phyloP scores from a whole-genome alignment of 2,888 invertebrate genomes.

The Fragum sueziense region DNA sequence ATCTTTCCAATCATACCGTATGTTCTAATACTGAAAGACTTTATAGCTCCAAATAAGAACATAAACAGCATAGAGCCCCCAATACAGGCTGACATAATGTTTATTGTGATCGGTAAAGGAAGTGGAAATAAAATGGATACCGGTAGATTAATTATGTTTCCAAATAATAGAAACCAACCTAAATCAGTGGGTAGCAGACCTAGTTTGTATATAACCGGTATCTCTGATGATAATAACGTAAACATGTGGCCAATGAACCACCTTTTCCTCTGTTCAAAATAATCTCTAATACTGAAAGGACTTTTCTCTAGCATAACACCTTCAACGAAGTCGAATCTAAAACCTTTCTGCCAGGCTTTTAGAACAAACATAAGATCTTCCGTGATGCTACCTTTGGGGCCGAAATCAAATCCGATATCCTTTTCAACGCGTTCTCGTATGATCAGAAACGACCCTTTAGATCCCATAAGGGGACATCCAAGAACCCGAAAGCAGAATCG shows the following conservation, averaged over 20 bases:
- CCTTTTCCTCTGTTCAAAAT: constrained; percentile 59
- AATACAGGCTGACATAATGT: constrained; percentile 57
- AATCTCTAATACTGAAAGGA: constrained; percentile 59
- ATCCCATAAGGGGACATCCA: constrained; percentile 59
- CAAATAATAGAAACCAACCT: constrained; percentile 57
- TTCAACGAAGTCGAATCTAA: constrained; percentile 60
- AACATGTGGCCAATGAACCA: constrained; percentile 63
- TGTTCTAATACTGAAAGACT: constrained; percentile 59
- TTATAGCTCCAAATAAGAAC: constrained; percentile 62
- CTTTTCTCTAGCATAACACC: constrained; percentile 65
- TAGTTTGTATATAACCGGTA: constrained; percentile 59
- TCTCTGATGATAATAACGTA: constrained; percentile 50
- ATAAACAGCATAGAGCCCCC: constrained; percentile 60
- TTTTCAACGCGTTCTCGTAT: constrained; percentile 57
- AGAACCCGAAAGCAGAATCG: constrained; percentile 57
- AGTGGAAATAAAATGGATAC: constrained; percentile 57
- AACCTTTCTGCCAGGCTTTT: constrained; percentile 58
- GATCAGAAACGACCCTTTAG: constrained; percentile 64
- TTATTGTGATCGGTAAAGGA: constrained; percentile 55
- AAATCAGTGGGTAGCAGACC: constrained; percentile 61
- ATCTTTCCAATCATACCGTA: constrained; percentile 51
- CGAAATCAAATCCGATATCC: constrained; percentile 62
- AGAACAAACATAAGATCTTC: constrained; percentile 64
- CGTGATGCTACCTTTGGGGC: constrained; percentile 63
- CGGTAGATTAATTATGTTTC: constrained; percentile 58